Conservation (phyloP, 2,888 invertebrate species). For the Synanthedon formicaeformis region DNA sequence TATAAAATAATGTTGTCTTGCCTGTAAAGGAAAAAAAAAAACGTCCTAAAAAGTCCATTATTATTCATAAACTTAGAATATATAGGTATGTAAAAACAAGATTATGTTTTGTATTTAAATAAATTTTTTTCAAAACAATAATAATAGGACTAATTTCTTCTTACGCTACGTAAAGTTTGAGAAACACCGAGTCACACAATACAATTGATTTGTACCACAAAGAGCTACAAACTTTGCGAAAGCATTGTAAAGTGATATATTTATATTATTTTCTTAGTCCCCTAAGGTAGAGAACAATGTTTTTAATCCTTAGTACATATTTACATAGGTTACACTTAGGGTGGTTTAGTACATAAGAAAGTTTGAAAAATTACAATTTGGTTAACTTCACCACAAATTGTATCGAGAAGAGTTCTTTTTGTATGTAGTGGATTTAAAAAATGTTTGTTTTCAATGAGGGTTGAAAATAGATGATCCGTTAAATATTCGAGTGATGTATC, state of each 20-base stretch:
- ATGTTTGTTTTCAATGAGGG: constrained; percentile 25
- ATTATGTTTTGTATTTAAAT: too few species aligned
- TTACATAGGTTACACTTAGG: constrained; percentile 15
- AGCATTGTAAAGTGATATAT: constrained; percentile 64
- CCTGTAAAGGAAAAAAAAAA: too few species aligned
- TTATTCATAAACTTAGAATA: too few species aligned
- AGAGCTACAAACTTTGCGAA: constrained; percentile 51
- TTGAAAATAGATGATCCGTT: neutral
- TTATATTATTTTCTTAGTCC: constrained; percentile 57
- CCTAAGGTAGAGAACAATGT: constrained; percentile 33
- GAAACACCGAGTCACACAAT: neutral
- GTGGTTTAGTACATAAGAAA: constrained; percentile 21
- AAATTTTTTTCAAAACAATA: too few species aligned
- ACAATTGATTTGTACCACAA: constrained; percentile 55
- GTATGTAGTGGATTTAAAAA: constrained; percentile 24
- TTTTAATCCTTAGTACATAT: constrained; percentile 37
- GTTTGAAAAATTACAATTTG: constrained; percentile 59
- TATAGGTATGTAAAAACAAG: too few species aligned
- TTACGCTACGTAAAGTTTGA: neutral
- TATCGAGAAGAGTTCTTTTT: constrained; percentile 10
- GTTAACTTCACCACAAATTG: constrained; percentile 25
- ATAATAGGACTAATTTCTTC: too few species aligned
- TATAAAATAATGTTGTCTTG: too few species aligned
- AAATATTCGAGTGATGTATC: neutral
- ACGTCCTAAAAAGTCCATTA: too few species aligned